A percentile compares a stretch with the other conserved stretches of the same genome.
Conservation (phyloP, 2,797 vertebrate genomes). For the Fringilla coelebs region DNA sequence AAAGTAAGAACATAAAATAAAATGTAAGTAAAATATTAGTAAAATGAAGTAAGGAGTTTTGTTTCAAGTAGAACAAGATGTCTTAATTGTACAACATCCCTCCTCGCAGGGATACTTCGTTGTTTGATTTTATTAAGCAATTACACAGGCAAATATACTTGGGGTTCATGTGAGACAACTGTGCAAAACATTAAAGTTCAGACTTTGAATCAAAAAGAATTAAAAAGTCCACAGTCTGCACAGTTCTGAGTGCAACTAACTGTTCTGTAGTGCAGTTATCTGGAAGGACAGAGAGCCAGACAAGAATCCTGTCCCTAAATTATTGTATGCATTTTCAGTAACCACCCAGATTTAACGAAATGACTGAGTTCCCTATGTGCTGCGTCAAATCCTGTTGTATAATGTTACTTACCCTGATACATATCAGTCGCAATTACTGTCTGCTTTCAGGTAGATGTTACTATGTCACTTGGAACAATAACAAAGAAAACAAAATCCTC, state of each 20-base stretch:
- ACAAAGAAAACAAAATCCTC: conserved; percentile 58
- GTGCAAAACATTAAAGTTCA: neutral
- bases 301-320: neutral
- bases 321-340: conserved; percentile 23
- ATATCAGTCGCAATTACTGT: conserved; percentile 43
- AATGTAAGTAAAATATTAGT: neutral
- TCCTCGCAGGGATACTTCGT: neutral
- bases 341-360: conserved; percentile 2
- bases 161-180: neutral
- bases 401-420: conserved; percentile 13
- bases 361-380: neutral
- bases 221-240: neutral
- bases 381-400: conserved; percentile 32
- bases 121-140: conserved; percentile 7
- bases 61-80: neutral
- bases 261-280: conserved; percentile 14
- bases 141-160: conserved; percentile 15
- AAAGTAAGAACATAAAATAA: neutral
- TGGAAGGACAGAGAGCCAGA: neutral
- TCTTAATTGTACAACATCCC: neutral
- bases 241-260: neutral
- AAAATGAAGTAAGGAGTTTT: neutral
- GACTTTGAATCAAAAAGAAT: neutral
- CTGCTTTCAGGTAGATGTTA: conserved; percentile 29
- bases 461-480: conserved; percentile 55